Percentiles rank a stretch among this genome's conserved stretches.
Conservation (phyloP, 2,113 vertebrate genomes). For the Menura novaehollandiae region DNA sequence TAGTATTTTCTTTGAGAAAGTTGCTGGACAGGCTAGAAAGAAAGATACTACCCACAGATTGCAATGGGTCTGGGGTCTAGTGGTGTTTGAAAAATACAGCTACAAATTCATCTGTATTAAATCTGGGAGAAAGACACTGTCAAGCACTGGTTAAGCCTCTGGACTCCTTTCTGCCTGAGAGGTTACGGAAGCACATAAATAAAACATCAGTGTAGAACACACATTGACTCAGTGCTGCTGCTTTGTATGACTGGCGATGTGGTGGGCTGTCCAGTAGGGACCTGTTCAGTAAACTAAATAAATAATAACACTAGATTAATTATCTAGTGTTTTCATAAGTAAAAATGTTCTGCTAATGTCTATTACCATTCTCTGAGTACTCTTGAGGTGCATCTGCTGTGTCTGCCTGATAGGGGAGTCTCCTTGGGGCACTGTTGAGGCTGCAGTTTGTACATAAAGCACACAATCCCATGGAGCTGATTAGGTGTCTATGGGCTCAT, state of each 20-base stretch:
- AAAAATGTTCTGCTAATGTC: neutral
- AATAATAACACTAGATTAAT: neutral
- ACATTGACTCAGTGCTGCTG: fast-evolving
- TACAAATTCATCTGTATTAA: neutral
- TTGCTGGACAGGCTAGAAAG: neutral
- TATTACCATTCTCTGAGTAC: neutral
- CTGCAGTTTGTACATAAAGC: neutral
- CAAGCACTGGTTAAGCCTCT: neutral
- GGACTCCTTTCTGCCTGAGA: neutral
- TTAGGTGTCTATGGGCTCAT: neutral
- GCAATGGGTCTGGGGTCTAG: neutral
- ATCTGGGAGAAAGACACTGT: neutral
- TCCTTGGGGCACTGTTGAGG: neutral
- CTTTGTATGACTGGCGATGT: neutral
- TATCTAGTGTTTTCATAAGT: neutral
- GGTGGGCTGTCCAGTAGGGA: neutral
- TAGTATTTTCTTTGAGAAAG: neutral
- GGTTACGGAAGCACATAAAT: neutral
- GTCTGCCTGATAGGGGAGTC: neutral
- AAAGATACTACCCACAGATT: neutral
- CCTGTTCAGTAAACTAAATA: neutral
- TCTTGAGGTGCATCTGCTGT: neutral
- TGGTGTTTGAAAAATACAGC: neutral
- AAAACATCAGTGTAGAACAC: neutral
- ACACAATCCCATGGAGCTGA: neutral